These are phyloP conservation scores for Hartigia nigra DNA, from an alignment of 2,888 invertebrate genomes.

Conservation along the genomic window DNA sequence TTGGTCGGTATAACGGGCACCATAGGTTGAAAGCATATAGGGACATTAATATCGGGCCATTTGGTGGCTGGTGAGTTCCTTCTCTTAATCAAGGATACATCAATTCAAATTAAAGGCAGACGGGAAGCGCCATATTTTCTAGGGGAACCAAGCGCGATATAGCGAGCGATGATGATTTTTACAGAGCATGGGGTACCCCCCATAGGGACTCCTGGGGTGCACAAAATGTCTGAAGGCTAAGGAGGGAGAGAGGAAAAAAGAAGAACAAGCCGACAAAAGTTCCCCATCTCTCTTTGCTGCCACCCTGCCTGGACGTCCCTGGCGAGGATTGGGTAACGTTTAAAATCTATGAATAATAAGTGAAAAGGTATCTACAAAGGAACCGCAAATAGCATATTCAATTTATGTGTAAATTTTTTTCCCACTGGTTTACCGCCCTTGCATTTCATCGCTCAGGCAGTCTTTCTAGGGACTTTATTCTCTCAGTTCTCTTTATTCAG, in stretches of 20 bases:
- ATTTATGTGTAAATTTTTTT: constrained; percentile 14
- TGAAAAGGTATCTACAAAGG: constrained; percentile 7
- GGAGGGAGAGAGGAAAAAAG: neutral
- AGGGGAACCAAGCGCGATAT: neutral
- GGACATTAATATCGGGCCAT: neutral
- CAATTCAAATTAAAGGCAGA: constrained; percentile 31
- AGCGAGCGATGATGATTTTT: neutral
- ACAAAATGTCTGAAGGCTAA: neutral
- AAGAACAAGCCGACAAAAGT: constrained; percentile 3
- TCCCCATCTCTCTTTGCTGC: neutral
- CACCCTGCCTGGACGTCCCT: neutral
- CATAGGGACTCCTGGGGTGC: neutral
- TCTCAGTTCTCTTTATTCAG: neutral
- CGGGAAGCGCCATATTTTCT: constrained; percentile 23
- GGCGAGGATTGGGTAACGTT: constrained; percentile 3
- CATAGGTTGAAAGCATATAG: neutral
- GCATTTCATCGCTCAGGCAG: neutral
- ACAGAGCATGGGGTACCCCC: constrained; percentile 1
- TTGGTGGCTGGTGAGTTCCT: constrained; percentile 6
- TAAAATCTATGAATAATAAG: constrained; percentile 16
- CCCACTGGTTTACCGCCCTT: constrained; percentile 2
- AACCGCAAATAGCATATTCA: constrained; percentile 12
- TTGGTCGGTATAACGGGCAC: neutral
- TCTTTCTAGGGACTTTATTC: neutral
- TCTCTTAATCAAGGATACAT: constrained; percentile 34